Base-by-base conservation (phyloP, 2,113 vertebrate genomes). In the Oceanites oceanicus region DNA sequence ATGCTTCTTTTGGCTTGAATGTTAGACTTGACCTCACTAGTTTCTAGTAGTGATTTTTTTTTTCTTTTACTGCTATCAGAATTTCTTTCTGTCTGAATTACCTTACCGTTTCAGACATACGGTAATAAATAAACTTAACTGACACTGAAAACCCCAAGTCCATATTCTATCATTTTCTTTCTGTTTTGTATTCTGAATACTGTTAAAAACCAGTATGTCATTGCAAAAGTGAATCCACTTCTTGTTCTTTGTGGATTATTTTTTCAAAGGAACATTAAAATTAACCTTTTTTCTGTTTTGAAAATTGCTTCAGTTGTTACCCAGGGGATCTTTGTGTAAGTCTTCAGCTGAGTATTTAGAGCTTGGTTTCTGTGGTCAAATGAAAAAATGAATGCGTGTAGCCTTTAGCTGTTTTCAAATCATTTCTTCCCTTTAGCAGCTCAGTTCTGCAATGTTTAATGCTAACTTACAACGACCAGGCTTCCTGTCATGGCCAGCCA, bases 401-500 rank as follows among this genome's bases (percentile, higher is more conserved):
- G 91, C 94, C 45, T 38, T 82, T 49, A 78, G 47, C 86, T 80
- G 61, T 95, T 92, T 63, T 77, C 68, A 79, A 53, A 91, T 49
- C 1, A 92, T 75, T 73, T 91, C 65, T 95, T 92, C 72, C 61
- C 87, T 90, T 89, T 65, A 96, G 81, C 92, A 96, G 77, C 70
- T 94, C 70, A 61, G 79, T 95, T 92, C 74, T 75, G 70, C 76
- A 86, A 4, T 45, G 67, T 83, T 82, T 77, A 73, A 73, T 66
- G 52, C n/a, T 76, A 38, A 75, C 78, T 83, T 61, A 62, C 5
- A 25, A 62, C 42, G 2, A 67, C 73, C 88, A 83, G 90, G 91
- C 90, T 97, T 97, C 96, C 97, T 96, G 89, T 89, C 72, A 20
- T 45, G 53, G 61, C 89, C 78, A 74, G 68, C 32, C 70, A 77